Percentiles rank a stretch among this genome's conserved stretches.
Conservation (phyloP, 2,113 vertebrate species). For the Microcebus tavaratra region DNA sequence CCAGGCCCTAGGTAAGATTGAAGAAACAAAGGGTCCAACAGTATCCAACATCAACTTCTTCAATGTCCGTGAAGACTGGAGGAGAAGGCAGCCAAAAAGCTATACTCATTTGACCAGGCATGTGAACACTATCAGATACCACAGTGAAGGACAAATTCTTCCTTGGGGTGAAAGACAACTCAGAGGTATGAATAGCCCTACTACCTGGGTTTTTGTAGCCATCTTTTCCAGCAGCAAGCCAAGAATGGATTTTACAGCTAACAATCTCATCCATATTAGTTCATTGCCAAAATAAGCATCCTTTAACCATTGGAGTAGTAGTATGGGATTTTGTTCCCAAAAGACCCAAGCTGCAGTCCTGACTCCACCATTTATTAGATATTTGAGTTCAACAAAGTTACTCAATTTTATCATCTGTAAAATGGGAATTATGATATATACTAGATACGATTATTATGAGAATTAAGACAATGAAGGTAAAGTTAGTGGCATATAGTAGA, state of each 20-base stretch:
- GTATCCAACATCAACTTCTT: slow-evolving; percentile 93
- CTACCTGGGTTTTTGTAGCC: background rate
- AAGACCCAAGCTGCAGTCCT: background rate
- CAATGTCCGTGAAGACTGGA: slow-evolving; percentile 84
- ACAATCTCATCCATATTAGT: background rate
- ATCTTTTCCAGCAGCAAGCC: background rate
- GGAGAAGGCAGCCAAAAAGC: slow-evolving; percentile 84
- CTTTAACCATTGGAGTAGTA: background rate
- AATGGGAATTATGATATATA: no score
- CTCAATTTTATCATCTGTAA: background rate
- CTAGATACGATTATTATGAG: no score
- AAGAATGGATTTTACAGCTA: background rate
- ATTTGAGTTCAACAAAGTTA: background rate
- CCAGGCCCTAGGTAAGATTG: slow-evolving; percentile 88
- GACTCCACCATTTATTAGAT: background rate
- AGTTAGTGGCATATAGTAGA: background rate
- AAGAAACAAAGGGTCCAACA: slow-evolving; percentile 88
- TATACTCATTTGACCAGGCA: slow-evolving; percentile 91
- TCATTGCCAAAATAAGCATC: background rate
- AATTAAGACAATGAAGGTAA: no score
- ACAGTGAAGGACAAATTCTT: slow-evolving; percentile 89
- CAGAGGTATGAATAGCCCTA: slow-evolving; percentile 85
- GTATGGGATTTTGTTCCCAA: background rate
- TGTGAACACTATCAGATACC: slow-evolving; percentile 90
- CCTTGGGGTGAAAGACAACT: slow-evolving; percentile 85